These are phyloP conservation scores for Hylaea fasciaria DNA, from an alignment of 2,888 invertebrate species.

Conservation along the genomic window DNA sequence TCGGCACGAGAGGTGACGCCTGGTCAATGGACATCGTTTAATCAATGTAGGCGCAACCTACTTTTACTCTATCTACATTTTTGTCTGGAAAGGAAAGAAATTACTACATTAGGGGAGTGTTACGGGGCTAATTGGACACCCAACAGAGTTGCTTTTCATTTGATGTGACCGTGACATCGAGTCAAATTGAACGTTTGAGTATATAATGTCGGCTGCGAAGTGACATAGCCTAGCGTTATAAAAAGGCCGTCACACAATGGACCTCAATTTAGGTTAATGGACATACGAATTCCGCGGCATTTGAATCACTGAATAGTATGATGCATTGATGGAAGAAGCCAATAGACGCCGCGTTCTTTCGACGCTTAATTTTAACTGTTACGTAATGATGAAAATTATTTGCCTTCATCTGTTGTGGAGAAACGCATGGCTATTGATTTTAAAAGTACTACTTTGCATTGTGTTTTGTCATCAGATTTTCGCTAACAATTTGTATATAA, in stretches of 20 bases:
- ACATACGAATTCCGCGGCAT: slow-evolving; percentile 58
- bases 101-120: slow-evolving; percentile 55
- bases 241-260: slow-evolving; percentile 63
- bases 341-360: not conserved
- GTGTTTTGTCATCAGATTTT: no score
- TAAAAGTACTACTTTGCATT: no score
- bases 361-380: slow-evolving; percentile 1
- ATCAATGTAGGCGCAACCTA: slow-evolving; percentile 66
- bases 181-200: slow-evolving; percentile 51
- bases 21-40: slow-evolving; percentile 83
- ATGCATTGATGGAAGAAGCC: slow-evolving; percentile 23
- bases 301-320: slow-evolving; percentile 38
- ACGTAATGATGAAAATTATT: slow-evolving; percentile 14
- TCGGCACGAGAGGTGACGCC: slow-evolving; percentile 81
- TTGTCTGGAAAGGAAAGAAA: slow-evolving; percentile 79
- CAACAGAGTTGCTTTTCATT: slow-evolving; percentile 67
- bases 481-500: no score
- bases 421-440: no score
- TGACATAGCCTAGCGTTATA: slow-evolving; percentile 62
- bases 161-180: slow-evolving; percentile 53
- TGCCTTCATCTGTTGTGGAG: not conserved
- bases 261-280: slow-evolving; percentile 73
- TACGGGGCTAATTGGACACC: slow-evolving; percentile 49
- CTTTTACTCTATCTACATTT: slow-evolving; percentile 78
- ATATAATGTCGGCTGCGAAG: slow-evolving; percentile 55